Base-by-base conservation (phyloP, 92 coral and sea anemone genomes). In the Plumapathes pennacea region DNA sequence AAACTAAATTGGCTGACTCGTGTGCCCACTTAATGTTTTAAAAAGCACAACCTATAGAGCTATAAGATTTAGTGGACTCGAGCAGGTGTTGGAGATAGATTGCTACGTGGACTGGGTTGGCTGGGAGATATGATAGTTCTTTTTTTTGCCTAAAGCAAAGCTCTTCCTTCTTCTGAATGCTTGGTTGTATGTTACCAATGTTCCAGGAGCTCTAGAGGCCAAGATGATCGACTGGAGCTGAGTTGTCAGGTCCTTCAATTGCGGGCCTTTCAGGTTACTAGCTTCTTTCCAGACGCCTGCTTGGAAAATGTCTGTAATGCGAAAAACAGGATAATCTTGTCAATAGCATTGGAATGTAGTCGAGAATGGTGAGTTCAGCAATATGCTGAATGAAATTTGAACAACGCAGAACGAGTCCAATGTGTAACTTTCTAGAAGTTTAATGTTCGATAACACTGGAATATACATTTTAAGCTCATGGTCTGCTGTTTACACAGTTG, bases 21-120 rank as follows among this genome's bases (percentile, higher is more conserved):
- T 58, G 77, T 5, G 70, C 69, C 83, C 77, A 76, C 53, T 59
- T 76, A 20, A 41, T 41, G 20, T 42, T 61, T 13, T 67, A 57
- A 22, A 76, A 67, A 10, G 71, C 83, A 43, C 70, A 4, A 25
- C 67, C 69, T n/a, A 58, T 70, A 0, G 64, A 65, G 19, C 74
- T 67, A 39, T 25, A 27, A 4, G 77, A 76, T 12, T 29, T 45
- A 18, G 69, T 67, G 30, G 64, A 28, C 19, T 67, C 70, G 11
- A 74, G 21, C 15, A 55, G 23, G 41, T 44, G 57, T 39, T 57
- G 76, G 30, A 75, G 39, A 38, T 56, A 76, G 29, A 67, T 25
- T n/a, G 76, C 76, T 12, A 57, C 82, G 21, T 45, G 62, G 5
- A 64, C 5, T 48, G 54, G 67, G 28, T 22, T 25, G 39, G 56